A percentile compares a stretch with the other conserved stretches of the same genome.
These are phyloP conservation scores for Plestiodon gilberti DNA, from an alignment of 2,113 vertebrate genomes.

Conservation along the genomic window DNA sequence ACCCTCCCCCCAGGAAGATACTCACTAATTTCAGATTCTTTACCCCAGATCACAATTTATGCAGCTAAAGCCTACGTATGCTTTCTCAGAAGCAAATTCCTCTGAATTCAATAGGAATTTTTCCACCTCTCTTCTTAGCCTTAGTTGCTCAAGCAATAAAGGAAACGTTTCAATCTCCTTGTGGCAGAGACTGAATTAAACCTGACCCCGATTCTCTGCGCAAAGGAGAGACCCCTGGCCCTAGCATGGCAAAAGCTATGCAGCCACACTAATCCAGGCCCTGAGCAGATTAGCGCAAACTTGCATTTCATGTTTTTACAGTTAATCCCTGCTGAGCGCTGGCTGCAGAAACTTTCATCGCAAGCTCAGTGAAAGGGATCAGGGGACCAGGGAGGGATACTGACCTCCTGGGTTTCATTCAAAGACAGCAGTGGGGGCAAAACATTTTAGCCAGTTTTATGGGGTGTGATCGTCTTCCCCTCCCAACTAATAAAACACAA, in stretches of 20 bases:
- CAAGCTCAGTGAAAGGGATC: neutral
- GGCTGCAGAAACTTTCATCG: conserved; percentile 19
- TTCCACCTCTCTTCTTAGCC: neutral
- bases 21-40: neutral
- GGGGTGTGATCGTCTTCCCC: too few species aligned
- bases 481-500: too few species aligned
- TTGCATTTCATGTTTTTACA: conserved; percentile 15
- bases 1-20: too few species aligned
- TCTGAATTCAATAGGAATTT: neutral
- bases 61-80: neutral
- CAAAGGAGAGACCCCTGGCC: neutral
- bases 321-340: conserved; percentile 16
- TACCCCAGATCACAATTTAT: neutral
- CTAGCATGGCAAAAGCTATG: neutral
- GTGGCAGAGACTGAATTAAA: conserved; percentile 1
- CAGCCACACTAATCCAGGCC: conserved; percentile 9
- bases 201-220: conserved; percentile 1
- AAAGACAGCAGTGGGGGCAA: neutral
- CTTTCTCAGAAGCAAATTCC: too few species aligned
- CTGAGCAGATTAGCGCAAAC: conserved; percentile 22
- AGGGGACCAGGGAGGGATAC: neutral
- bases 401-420: conserved; percentile 2
- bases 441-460: too few species aligned
- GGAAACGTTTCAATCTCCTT: neutral
- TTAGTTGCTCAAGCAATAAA: neutral